These are phyloP conservation scores for Psilopsiagon aurifrons DNA, from an alignment of 2,113 vertebrate species.

Conservation along the genomic window DNA sequence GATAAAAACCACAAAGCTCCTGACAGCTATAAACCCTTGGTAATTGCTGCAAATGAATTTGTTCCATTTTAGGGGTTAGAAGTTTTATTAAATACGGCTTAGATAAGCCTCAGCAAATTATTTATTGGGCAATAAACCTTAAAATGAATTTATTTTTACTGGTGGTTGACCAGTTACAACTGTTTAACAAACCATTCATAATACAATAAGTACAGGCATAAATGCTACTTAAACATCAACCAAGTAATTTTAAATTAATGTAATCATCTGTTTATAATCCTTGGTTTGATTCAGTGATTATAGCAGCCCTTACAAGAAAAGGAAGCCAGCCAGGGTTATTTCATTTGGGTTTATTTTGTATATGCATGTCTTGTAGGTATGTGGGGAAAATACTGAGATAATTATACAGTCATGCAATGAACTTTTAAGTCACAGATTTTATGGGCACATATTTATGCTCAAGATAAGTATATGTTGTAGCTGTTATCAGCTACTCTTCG, in stretches of 20 bases:
- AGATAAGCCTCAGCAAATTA: slow-evolving; percentile 36
- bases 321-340: not conserved
- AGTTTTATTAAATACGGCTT: slow-evolving; percentile 16
- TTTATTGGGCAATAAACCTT: slow-evolving; percentile 61
- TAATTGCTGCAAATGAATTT: slow-evolving; percentile 33
- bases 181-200: slow-evolving; percentile 56
- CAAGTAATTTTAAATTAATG: slow-evolving; percentile 7
- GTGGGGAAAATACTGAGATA: not conserved
- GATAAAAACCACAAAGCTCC: not conserved
- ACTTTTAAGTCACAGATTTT: not conserved
- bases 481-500: not conserved
- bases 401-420: not conserved
- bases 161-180: slow-evolving; percentile 35
- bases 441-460: not conserved
- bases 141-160: slow-evolving; percentile 39
- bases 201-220: slow-evolving; percentile 50
- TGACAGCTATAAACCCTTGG: not conserved
- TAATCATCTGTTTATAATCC: slow-evolving; percentile 25
- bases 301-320: not conserved
- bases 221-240: slow-evolving; percentile 37
- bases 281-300: slow-evolving; percentile 29
- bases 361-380: not conserved
- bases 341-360: not conserved
- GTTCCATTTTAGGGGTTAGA: not conserved
- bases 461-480: not conserved